Base-by-base conservation (phyloP, 2,888 invertebrate genomes). In the Phengaris arion region DNA sequence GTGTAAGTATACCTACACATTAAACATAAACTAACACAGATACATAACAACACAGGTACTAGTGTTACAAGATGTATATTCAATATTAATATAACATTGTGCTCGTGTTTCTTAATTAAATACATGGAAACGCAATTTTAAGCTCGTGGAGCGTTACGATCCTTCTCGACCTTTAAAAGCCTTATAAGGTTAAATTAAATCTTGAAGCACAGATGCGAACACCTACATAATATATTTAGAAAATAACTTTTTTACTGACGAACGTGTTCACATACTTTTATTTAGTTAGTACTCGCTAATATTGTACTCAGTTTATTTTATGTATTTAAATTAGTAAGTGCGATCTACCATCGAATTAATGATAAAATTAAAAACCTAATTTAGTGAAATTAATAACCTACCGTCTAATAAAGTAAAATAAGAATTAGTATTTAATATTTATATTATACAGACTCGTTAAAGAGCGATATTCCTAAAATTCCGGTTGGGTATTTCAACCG, bases 161-260 rank as follows among this genome's bases (percentile, higher is more conserved):
- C 54, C 35, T 54, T 22, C 54, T 72, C 54, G 72, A 72, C 54
- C 72, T 72, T 70, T 54, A 35, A 72, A 72, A 72, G 72, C 72
- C 72, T 54, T 72, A 52, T 72, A 72, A 54, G 72, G 72, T 72
- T 70, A 72, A 72, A 72, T 72, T 52, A 72, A 72, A 72, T 72
- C 72, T 72, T 72, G 72, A 22, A 54, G 54, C 54, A 45, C 72
- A 72, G 72, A 72, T 45, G 54, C 12, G 54, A 72, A 72, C 3
- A 35, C 72, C 15, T 72, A 72, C 54, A 13, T 52, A 52, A 22
- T 72, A 46, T 6, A 4, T 46, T 72, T 12, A 51, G 15, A 52
- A 22, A 12, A 72, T 72, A 72, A 72, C 13, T 72, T 72, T 72
- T 22, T 54, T 2, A 22, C 10, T 12, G 52, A 12, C 13, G 10